phyloP scores from a whole-genome alignment of 2,797 vertebrate genomes.

The Lacerta bilineata region DNA sequence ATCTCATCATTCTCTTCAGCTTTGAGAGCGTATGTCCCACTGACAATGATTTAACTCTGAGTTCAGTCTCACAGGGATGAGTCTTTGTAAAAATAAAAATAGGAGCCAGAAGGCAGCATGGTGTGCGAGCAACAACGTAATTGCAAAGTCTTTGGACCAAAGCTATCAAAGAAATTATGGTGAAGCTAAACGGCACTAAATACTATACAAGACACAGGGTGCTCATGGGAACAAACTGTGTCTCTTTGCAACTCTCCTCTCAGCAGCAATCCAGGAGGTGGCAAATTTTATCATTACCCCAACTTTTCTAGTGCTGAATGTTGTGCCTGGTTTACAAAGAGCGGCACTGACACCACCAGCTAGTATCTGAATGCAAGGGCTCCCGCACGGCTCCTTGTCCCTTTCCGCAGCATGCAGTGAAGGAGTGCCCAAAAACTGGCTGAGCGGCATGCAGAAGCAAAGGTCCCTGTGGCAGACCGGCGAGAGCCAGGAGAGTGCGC shows the following conservation, averaged over 20 bases:
- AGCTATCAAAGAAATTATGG: slow-evolving; percentile 7
- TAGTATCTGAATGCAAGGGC: slow-evolving; percentile 43
- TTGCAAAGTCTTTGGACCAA: neutral
- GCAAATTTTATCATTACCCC: neutral
- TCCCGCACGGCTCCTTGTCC: neutral
- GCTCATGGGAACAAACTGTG: neutral
- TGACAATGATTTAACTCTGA: slow-evolving; percentile 1
- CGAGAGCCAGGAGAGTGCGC: slow-evolving; percentile 73
- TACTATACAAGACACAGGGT: fast-evolving
- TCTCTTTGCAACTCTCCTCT: slow-evolving; percentile 19
- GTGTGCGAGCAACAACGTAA: neutral
- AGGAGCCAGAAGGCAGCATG: neutral
- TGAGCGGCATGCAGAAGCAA: slow-evolving; percentile 25
- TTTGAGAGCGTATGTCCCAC: slow-evolving; percentile 4
- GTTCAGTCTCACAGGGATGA: slow-evolving; percentile 1
- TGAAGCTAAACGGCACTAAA: neutral
- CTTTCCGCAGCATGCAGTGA: neutral
- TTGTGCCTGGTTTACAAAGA: slow-evolving; percentile 13
- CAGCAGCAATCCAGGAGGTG: slow-evolving; percentile 29
- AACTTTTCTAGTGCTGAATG: slow-evolving; percentile 27
- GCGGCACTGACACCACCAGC: slow-evolving; percentile 14
- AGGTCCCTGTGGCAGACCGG: slow-evolving; percentile 8
- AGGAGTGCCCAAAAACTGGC: slow-evolving; percentile 46
- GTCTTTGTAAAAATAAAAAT: neutral
- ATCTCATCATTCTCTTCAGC: slow-evolving; percentile 15